Percentiles rank a stretch among this genome's conserved stretches.
These are phyloP conservation scores for Nymphalis urticae DNA, from an alignment of 2,888 invertebrate genomes.

Conservation along the genomic window DNA sequence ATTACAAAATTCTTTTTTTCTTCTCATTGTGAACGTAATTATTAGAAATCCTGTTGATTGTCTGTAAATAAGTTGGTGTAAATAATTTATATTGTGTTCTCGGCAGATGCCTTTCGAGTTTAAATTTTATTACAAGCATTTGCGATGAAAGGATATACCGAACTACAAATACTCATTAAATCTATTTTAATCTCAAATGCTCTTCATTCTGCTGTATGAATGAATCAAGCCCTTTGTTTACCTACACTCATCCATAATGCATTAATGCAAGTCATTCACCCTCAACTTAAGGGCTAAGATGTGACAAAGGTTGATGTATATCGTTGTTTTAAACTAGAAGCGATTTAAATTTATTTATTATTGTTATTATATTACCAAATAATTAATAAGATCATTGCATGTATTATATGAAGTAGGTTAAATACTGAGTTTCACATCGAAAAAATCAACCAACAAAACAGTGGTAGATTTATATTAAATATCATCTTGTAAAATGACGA, in stretches of 20 bases:
- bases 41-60: no score
- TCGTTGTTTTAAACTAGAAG: no score
- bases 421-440: no score
- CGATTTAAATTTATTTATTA: no score
- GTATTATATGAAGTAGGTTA: no score
- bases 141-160: constrained; percentile 1
- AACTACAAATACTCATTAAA: constrained; percentile 26
- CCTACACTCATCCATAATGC: constrained; percentile 45
- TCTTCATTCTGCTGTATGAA: constrained; percentile 18
- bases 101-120: background rate
- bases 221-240: constrained; percentile 47
- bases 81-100: constrained; percentile 5
- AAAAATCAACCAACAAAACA: no score
- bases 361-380: no score
- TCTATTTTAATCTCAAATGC: constrained; percentile 28
- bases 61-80: background rate
- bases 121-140: constrained; percentile 8
- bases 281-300: constrained; percentile 27
- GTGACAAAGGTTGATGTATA: background rate
- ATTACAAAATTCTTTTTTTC: no score
- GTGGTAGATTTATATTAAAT: no score
- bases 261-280: constrained; percentile 40
- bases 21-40: no score
- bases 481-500: no score
- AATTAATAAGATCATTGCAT: no score